Percentiles rank a stretch among this genome's conserved stretches.
phyloP scores from a whole-genome alignment of 2,797 vertebrate genomes.

The Paramormyrops hopkinsi region DNA sequence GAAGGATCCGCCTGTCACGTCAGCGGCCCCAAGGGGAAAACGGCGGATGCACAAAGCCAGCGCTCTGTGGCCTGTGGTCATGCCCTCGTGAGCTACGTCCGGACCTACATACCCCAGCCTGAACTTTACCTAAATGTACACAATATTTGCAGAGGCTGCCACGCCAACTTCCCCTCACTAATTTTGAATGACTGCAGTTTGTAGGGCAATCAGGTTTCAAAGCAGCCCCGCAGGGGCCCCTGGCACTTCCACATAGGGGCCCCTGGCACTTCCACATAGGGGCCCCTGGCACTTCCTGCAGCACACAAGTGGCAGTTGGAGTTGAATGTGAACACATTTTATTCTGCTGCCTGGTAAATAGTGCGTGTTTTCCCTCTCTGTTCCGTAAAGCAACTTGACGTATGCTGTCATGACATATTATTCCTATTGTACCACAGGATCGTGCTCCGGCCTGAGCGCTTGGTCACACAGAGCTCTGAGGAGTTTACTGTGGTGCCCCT shows the following conservation, averaged over 20 bases:
- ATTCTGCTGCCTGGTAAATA: constrained; percentile 51
- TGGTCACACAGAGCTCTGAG: constrained; percentile 26
- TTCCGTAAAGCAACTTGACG: constrained; percentile 47
- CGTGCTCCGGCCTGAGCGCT: not conserved
- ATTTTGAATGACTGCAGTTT: not conserved
- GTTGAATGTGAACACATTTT: constrained; percentile 45
- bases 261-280: not conserved
- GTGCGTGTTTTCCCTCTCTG: constrained; percentile 43
- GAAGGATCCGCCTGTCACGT: not conserved
- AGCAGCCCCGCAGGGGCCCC: not conserved
- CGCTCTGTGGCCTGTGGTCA: not conserved
- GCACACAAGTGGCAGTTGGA: constrained; percentile 7
- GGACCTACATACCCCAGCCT: not conserved
- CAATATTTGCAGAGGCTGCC: not conserved
- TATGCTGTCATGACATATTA: constrained; percentile 60
- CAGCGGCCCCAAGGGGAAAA: not conserved
- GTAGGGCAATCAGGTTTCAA: not conserved
- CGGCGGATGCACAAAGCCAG: not conserved
- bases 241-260: not conserved
- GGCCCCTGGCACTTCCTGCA: constrained; percentile 1
- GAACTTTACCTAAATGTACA: not conserved
- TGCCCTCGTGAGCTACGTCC: not conserved
- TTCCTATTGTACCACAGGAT: constrained; percentile 57
- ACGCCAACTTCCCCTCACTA: not conserved
- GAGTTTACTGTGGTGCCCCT: constrained; percentile 55